These are phyloP conservation scores for Drosophila melanocephala DNA, from an alignment of 2,888 invertebrate genomes.

Conservation along the genomic window DNA sequence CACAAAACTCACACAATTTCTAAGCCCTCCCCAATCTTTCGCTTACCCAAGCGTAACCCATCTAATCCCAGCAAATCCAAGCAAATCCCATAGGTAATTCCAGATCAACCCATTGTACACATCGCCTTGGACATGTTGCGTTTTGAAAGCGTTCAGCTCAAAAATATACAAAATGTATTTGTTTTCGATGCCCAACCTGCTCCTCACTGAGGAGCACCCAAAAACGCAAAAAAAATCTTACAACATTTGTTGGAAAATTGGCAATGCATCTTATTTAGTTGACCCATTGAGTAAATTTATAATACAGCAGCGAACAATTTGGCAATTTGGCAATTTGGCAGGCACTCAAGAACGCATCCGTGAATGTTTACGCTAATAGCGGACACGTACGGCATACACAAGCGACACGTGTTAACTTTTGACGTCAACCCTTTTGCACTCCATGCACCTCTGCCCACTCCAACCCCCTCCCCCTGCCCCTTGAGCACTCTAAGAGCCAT, in stretches of 20 bases:
- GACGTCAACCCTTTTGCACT: conserved; percentile 12
- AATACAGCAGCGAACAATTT: conserved; percentile 14
- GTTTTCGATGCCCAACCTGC: conserved; percentile 3
- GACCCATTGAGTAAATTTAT: conserved; percentile 46
- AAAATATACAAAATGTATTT: conserved; percentile 28
- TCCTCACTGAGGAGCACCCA: background rate
- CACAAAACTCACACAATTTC: background rate
- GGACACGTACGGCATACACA: conserved; percentile 47
- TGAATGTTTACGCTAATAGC: conserved; percentile 71
- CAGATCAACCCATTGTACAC: conserved; percentile 24
- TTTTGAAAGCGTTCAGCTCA: conserved; percentile 23
- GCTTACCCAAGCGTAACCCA: background rate
- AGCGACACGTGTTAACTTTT: conserved; percentile 61
- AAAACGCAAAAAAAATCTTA: conserved; percentile 17
- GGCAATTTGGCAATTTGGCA: conserved; percentile 59
- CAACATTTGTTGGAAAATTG: conserved; percentile 49
- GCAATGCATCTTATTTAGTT: conserved; percentile 53
- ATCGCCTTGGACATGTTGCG: conserved; percentile 19
- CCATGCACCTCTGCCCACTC: background rate
- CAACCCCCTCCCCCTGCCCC: background rate
- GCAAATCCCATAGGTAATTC: background rate
- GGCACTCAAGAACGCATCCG: conserved; percentile 66
- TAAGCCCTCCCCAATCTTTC: background rate
- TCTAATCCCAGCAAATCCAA: background rate
- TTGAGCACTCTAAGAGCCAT: conserved; percentile 25